phyloP scores from a whole-genome alignment of 2,113 vertebrate genomes.

The Chlamydotis undulata region DNA sequence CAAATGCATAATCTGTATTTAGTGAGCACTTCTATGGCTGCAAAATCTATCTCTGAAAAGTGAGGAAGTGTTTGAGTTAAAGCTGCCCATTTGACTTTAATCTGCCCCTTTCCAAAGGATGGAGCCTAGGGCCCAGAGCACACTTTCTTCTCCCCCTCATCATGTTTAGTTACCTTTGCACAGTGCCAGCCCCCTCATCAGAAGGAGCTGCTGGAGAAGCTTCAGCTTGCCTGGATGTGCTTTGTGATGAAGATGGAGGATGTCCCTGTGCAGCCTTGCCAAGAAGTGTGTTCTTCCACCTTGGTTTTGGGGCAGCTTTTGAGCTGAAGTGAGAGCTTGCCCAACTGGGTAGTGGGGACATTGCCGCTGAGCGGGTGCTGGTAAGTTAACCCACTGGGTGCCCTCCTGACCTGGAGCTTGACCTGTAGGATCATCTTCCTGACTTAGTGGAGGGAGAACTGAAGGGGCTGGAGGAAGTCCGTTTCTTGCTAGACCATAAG shows the following conservation, averaged over 20 bases:
- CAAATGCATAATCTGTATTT: neutral
- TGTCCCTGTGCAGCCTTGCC: neutral
- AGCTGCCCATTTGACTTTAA: neutral
- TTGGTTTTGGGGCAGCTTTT: neutral
- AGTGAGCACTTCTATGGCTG: neutral
- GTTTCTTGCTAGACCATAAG: neutral
- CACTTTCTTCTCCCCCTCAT: accelerated
- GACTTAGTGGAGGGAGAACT: neutral
- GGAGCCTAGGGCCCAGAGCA: neutral
- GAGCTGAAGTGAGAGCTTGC: neutral
- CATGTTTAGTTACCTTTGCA: neutral
- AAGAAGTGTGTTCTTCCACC: neutral
- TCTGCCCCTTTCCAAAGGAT: neutral
- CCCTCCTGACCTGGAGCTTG: neutral
- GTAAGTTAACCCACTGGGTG: neutral
- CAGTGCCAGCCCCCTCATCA: neutral
- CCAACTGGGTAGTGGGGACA: neutral
- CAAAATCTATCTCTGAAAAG: neutral
- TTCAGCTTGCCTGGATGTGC: neutral
- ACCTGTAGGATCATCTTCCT: neutral
- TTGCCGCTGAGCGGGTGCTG: neutral
- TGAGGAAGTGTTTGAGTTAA: neutral
- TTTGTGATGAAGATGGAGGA: neutral
- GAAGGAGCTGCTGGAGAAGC: neutral
- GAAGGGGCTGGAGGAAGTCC: neutral